Conservation (phyloP, 2,113 vertebrate species). For the Cavia aperea region DNA sequence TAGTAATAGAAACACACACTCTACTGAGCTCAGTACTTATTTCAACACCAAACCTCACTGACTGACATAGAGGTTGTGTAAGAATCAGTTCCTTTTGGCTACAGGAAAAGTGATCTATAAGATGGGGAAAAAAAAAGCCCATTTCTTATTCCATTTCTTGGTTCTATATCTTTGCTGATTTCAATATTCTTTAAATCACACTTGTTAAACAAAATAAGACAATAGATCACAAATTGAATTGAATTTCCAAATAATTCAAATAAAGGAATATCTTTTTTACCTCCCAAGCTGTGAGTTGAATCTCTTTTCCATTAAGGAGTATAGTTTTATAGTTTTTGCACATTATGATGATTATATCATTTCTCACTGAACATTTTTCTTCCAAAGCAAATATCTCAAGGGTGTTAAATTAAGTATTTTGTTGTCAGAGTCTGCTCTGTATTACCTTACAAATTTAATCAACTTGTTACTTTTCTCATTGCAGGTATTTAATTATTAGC, state of each 20-base stretch:
- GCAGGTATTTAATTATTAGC: conserved; percentile 57
- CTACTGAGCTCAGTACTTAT: background rate
- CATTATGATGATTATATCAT: background rate
- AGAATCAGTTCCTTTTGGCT: background rate
- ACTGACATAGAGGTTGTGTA: background rate
- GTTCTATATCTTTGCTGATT: background rate
- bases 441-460: conserved; percentile 44
- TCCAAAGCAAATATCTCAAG: conserved; percentile 40
- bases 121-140: fast-evolving
- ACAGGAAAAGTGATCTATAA: background rate
- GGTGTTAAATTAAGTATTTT: conserved; percentile 46
- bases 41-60: background rate
- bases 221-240: background rate
- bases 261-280: background rate
- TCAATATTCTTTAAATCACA: background rate
- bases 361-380: conserved; percentile 39
- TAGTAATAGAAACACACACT: background rate
- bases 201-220: background rate
- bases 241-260: background rate
- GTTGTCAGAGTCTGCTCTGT: background rate
- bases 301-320: background rate
- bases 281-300: background rate
- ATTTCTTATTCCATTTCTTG: background rate
- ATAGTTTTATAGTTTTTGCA: background rate
- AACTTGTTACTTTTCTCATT: conserved; percentile 43